Percentiles rank a stretch among this genome's conserved stretches.
Conservation (phyloP, 2,113 vertebrate species). For the Pheucticus melanocephalus region DNA sequence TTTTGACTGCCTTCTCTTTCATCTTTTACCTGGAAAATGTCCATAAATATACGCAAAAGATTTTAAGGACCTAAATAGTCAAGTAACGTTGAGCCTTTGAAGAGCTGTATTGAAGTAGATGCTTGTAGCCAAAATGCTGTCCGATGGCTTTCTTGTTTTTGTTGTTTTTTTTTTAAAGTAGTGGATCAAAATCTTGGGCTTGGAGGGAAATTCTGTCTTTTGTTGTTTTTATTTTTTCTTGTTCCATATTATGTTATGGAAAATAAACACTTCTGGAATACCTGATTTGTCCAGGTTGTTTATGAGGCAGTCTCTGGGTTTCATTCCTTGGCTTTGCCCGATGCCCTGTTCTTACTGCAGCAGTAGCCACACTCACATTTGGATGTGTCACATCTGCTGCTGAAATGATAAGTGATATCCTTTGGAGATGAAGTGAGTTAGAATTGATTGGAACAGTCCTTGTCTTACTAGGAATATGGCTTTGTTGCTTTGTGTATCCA, state of each 20-base stretch:
- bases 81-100: neutral
- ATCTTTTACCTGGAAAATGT: neutral
- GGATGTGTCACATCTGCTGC: neutral
- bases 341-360: neutral
- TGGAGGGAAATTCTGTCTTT: neutral
- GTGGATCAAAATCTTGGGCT: neutral
- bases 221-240: neutral
- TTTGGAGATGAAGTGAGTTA: neutral
- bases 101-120: neutral
- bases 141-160: fast-evolving
- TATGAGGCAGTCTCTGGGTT: neutral
- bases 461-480: neutral
- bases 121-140: neutral
- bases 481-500: neutral
- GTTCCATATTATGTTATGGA: neutral
- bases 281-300: neutral
- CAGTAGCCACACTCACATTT: neutral
- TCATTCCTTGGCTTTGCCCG: neutral
- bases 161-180: neutral
- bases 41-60: neutral
- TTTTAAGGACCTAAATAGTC: neutral
- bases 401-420: neutral
- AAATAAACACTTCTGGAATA: neutral
- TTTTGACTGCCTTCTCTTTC: neutral
- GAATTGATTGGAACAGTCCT: neutral